Base-by-base conservation (phyloP, 1,140 invertebrate species). In the Panagrolaimus sp. region DNA sequence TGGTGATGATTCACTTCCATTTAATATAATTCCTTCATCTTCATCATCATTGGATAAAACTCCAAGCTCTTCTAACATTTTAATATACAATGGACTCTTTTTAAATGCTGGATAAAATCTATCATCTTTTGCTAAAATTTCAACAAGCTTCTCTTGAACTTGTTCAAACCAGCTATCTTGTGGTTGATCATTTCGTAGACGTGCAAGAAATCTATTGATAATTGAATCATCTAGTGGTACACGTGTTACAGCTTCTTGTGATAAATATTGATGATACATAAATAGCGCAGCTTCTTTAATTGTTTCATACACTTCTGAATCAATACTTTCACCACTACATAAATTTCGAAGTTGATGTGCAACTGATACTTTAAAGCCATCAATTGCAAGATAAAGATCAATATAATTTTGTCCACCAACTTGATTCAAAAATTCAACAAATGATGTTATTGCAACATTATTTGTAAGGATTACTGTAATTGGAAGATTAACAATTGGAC, bases 121-220 rank as follows among this genome's bases (percentile, higher is more conserved):
- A 47, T 89, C 88, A 45, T 89, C 87, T 67, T 81, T 87, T 87
- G 83, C 65, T 83, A 85, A 70, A 53, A 78, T 72, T 16, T 78
- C 74, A 3, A 74, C 63, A 25, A 87, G 86, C 78, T 84, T 84
- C 16, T 82, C 75, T 83, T 92, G 89, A 11, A 92, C 87, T 67
- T 91, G 89, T 83, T 94, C 92, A 85, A 96, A 95, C 87, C 91
- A 91, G 4, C 84, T 85, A 72, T 91, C 89, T 53, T 87, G 86
- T 11, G 89, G 80, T 66, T 80, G 76, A 73, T 87, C 84, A 69
- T 86, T 88, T 75, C 87, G 87, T 67, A 91, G 88, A 75, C 88
- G 87, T 65, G 86, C 84, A 23, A 89, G 75, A 44, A 91, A 84
- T 76, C 84, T 87, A 67, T 89, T 88, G 1, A 89, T 85, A 9